Evolutionary conservation across 2,113 vertebrate species (phyloP).

Genomic region (Macquaria ambigua): DNA sequence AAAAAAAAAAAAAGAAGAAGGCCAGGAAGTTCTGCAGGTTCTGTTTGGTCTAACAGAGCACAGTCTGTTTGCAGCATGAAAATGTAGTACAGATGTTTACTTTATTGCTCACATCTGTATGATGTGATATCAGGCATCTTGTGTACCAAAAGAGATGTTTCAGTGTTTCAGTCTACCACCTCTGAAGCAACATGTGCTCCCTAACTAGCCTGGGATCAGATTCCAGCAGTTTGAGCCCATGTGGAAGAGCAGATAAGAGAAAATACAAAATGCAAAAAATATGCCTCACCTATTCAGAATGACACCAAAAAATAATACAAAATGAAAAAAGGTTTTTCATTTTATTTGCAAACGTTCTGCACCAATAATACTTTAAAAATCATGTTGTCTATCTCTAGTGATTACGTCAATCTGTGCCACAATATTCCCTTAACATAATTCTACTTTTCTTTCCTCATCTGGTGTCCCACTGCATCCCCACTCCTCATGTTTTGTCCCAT

Average conservation of each 20-base stretch:
- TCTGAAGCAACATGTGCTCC: conserved; percentile 44
- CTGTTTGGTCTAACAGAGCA: conserved; percentile 60
- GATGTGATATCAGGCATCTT: conserved; percentile 62
- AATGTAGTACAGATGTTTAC: conserved; percentile 78
- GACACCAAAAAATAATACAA: not conserved
- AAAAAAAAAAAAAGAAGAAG: not conserved
- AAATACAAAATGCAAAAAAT: not conserved
- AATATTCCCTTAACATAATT: not conserved
- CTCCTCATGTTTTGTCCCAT: not conserved
- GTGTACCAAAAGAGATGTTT: conserved; percentile 39
- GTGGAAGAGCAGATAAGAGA: conserved; percentile 5
- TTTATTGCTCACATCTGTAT: conserved; percentile 77
- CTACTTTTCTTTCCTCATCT: not conserved
- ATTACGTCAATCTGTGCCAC: not conserved
- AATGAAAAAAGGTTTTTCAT: not conserved
- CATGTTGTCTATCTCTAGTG: not conserved
- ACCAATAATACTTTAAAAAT: not conserved
- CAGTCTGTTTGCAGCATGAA: conserved; percentile 60
- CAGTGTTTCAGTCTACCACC: conserved; percentile 43
- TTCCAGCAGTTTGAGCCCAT: conserved; percentile 16
- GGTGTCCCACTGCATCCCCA: not conserved
- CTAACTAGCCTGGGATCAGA: conserved; percentile 21
- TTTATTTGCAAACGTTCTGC: not conserved
- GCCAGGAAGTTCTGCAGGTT: conserved; percentile 69
- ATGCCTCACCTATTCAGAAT: not conserved